These are phyloP conservation scores for Spea multiplicata DNA, from an alignment of 2,113 vertebrate genomes.

Conservation along the genomic window DNA sequence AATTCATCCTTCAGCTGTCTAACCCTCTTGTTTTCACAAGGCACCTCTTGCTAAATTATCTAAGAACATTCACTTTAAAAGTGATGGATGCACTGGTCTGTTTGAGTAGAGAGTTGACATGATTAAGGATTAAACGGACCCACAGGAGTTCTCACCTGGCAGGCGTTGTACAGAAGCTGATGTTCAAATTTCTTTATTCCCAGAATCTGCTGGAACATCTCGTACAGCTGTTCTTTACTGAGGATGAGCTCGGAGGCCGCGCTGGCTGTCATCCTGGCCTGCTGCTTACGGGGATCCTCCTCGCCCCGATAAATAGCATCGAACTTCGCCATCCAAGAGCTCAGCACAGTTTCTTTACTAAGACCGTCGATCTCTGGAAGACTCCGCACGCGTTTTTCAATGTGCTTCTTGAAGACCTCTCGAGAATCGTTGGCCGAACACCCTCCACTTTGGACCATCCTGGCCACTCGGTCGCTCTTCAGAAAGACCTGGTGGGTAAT, in stretches of 20 bases:
- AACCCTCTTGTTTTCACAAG: conserved; percentile 3
- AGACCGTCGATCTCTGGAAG: conserved; percentile 94
- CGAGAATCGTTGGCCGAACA: conserved; percentile 92
- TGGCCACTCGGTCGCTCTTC: conserved; percentile 91
- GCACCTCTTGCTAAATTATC: neutral
- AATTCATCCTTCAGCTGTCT: neutral
- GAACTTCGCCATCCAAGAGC: conserved; percentile 98
- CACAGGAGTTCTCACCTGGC: conserved; percentile 77
- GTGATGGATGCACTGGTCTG: conserved; percentile 27
- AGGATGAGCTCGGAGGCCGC: conserved; percentile 97
- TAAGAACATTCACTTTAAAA: neutral
- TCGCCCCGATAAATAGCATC: conserved; percentile 96
- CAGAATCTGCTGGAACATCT: conserved; percentile 98
- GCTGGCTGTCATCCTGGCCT: conserved; percentile 91
- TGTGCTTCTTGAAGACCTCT: conserved; percentile 98
- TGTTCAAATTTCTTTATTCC: conserved; percentile 99
- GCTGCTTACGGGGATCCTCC: conserved; percentile 92
- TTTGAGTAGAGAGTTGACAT: conserved; percentile 17
- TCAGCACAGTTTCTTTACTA: conserved; percentile 97
- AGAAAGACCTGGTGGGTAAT: conserved; percentile 81
- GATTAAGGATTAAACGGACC: conserved; percentile 25
- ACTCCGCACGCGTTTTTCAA: conserved; percentile 95
- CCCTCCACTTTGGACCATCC: conserved; percentile 96
- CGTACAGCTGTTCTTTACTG: conserved; percentile 97
- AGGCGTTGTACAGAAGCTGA: conserved; percentile 96